phyloP scores from a whole-genome alignment of 92 coral and sea anemone genomes.

The Phenganax subtilis region DNA sequence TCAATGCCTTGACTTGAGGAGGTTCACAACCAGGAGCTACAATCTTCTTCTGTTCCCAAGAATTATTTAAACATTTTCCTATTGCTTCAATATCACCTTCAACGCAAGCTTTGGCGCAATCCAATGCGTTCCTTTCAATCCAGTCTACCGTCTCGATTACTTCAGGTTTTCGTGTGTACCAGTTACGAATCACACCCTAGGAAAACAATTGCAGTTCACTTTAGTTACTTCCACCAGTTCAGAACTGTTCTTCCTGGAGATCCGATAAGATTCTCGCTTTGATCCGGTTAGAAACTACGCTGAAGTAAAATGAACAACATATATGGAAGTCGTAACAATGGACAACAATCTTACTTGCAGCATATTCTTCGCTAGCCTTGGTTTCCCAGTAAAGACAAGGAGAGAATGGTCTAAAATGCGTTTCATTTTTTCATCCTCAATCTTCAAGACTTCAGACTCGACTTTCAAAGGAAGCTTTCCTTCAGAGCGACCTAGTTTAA shows the following conservation, averaged over 20 bases:
- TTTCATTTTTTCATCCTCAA: conserved; percentile 54
- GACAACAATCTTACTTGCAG: conserved; percentile 59
- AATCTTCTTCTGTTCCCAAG: conserved; percentile 77
- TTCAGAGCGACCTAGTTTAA: conserved; percentile 80
- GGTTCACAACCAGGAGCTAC: conserved; percentile 98
- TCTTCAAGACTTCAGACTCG: conserved; percentile 54
- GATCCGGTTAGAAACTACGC: too few species aligned
- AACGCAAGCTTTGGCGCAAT: conserved; percentile 67
- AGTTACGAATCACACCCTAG: conserved; percentile 89
- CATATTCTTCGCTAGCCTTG: conserved; percentile 89
- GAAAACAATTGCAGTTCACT: not conserved
- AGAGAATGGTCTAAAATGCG: conserved; percentile 58
- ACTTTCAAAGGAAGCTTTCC: conserved; percentile 75
- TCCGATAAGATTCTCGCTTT: too few species aligned
- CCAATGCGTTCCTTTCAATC: conserved; percentile 68
- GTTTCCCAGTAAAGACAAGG: conserved; percentile 79
- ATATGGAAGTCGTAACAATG: too few species aligned
- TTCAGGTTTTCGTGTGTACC: conserved; percentile 89
- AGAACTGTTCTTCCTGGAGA: too few species aligned
- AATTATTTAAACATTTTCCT: conserved; percentile 72
- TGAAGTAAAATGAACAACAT: not conserved
- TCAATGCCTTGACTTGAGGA: conserved; percentile 60
- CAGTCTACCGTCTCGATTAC: conserved; percentile 68
- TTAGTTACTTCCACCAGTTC: too few species aligned
- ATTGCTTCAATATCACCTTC: conserved; percentile 69